Percentiles rank a stretch among this genome's conserved stretches.
These are phyloP conservation scores for Unio pictorum DNA, from an alignment of 2,888 invertebrate genomes.

Conservation along the genomic window DNA sequence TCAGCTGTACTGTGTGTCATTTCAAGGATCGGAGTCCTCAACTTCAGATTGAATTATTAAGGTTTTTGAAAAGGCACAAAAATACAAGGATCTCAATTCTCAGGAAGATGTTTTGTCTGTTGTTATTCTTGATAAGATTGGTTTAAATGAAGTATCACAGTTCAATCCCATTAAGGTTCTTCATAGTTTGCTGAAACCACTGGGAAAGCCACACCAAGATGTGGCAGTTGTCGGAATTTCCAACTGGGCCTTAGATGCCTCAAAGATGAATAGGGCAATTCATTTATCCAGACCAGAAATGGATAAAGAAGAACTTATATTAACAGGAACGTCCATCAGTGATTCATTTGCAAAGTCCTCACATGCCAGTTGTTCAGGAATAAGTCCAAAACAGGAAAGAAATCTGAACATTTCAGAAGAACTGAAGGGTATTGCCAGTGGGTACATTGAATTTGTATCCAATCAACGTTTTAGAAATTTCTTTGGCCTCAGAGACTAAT, in stretches of 20 bases:
- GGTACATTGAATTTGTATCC: constrained; percentile 11
- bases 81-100: constrained; percentile 4
- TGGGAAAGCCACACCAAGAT: constrained; percentile 8
- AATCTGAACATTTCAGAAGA: background rate
- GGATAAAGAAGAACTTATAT: constrained; percentile 14
- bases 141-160: constrained; percentile 32
- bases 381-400: background rate
- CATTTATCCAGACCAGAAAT: constrained; percentile 26
- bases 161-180: constrained; percentile 39
- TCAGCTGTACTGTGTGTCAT: too few species aligned
- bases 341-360: background rate
- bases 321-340: too few species aligned
- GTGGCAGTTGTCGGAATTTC: constrained; percentile 29
- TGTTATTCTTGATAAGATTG: constrained; percentile 36
- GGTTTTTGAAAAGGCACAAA: constrained; percentile 25
- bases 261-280: constrained; percentile 44
- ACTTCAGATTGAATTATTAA: constrained; percentile 35
- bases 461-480: constrained; percentile 14
- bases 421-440: constrained; percentile 10
- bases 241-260: constrained; percentile 34
- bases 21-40: constrained; percentile 28
- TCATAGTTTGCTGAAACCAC: constrained; percentile 27
- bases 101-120: constrained; percentile 23
- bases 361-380: background rate
- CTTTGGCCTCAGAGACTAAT: constrained; percentile 26